Conservation (phyloP, 2,888 invertebrate species). For the Drosophila leonis region DNA sequence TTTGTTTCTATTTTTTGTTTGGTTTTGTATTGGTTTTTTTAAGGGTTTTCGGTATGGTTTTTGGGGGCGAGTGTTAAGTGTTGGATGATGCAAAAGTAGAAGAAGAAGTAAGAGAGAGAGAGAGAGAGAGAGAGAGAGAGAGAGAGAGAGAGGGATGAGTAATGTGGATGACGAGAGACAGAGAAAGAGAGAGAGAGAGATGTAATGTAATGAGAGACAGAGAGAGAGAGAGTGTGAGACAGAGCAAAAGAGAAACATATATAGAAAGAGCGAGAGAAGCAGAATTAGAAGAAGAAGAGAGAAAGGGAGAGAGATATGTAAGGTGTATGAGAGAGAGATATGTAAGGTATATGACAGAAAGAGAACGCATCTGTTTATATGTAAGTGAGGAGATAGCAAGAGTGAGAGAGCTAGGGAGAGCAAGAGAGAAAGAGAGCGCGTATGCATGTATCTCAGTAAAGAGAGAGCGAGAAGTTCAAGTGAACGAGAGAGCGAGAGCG, state of each 20-base stretch:
- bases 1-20: conserved; percentile 3
- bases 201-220: too few species aligned
- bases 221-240: not conserved
- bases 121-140: conserved; percentile 34
- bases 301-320: not conserved
- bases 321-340: not conserved
- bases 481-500: not conserved
- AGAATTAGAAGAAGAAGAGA: not conserved
- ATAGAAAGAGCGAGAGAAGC: not conserved
- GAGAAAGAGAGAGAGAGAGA: not conserved
- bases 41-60: conserved; percentile 26
- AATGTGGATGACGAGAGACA: not conserved
- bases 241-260: too few species aligned
- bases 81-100: conserved; percentile 32
- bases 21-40: not conserved
- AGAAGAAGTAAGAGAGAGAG: too few species aligned
- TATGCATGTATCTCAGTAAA: not conserved
- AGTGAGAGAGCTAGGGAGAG: not conserved
- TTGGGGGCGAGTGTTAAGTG: conserved; percentile 27
- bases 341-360: not conserved
- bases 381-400: not conserved
- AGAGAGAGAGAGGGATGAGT: conserved; percentile 7
- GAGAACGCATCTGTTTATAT: not conserved
- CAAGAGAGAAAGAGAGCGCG: not conserved
- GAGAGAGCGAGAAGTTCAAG: too few species aligned